Evolutionary conservation across 2,113 vertebrate species (phyloP), one percentile per base, ranked within the genome.

Genomic region (Coregonus clupeaformis): DNA sequence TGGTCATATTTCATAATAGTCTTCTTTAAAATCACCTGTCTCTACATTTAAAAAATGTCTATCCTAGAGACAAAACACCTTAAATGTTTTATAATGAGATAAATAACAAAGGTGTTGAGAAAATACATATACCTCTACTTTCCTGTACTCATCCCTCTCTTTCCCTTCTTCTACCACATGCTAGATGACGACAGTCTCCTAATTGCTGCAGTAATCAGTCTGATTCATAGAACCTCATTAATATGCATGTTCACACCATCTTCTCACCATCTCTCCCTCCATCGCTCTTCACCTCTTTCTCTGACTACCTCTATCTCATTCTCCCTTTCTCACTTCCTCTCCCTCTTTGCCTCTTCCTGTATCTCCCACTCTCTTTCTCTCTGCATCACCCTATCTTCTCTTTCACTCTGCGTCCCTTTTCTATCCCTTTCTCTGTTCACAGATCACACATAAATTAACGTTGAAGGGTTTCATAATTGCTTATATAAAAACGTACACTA

Each of bases 361-460:
- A 75, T 69, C 79, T 82, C 85, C 84, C 82, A 73, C 75, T 80
- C 68, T 68, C 74, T 80, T 78, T 78, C 77, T 71, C 64, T 79
- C 77, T 55, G 75, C 81, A 76, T 27, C 27, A 1, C 27, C 27
- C 27, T 27, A 2, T 27, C 27, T 27, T 27, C 27, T 27, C 27
- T 27, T 2, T 27, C 27, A n/a, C n/a, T n/a, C n/a, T n/a, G n/a
- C n/a, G n/a, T n/a, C n/a, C n/a, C n/a, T n/a, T n/a, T n/a, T n/a
- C n/a, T n/a, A 62, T 78, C 22, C 24, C 78, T 85, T 79, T 72
- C 72, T n/a, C 85, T 79, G 72, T 71, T 86, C 82, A 69, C 77
- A 52, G 85, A 92, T 92, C 89, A 89, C 88, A 91, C 90, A 92
- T 92, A 92, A 92, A 93, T 94, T 92, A 93, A 86, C 88, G 80